phyloP scores from a whole-genome alignment of 2,888 invertebrate genomes.

The Alitta virens region DNA sequence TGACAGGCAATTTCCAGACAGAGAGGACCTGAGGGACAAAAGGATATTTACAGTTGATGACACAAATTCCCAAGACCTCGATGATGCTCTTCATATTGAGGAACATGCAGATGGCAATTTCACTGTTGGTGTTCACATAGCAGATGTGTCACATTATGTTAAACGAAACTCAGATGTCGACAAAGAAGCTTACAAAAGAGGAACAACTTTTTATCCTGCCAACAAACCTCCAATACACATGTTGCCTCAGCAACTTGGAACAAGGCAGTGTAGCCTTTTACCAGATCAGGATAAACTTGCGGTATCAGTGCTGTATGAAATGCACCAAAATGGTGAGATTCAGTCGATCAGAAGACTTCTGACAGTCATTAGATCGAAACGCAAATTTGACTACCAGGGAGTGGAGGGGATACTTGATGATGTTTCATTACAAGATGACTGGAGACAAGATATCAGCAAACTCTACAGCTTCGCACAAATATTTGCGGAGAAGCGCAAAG shows the following conservation, averaged over 20 bases:
- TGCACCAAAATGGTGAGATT: not conserved
- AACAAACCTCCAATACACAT: slow-evolving; percentile 9
- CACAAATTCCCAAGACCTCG: slow-evolving; percentile 27
- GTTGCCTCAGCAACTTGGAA: slow-evolving; percentile 21
- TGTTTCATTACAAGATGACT: not conserved
- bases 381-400: slow-evolving; percentile 78
- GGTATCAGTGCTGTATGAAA: slow-evolving; percentile 17
- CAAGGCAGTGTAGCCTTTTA: slow-evolving; percentile 20
- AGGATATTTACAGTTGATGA: not conserved
- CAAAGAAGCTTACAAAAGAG: slow-evolving; percentile 15
- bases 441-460: no score
- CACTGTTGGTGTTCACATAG: slow-evolving; percentile 27
- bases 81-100: slow-evolving; percentile 32
- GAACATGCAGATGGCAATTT: not conserved
- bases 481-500: not conserved
- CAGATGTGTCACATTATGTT: slow-evolving; percentile 27
- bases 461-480: not conserved
- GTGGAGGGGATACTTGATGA: slow-evolving; percentile 51
- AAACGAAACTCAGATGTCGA: slow-evolving; percentile 16
- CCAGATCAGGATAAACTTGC: slow-evolving; percentile 19
- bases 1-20: no score
- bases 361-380: not conserved
- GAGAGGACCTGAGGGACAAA: no score
- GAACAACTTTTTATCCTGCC: slow-evolving; percentile 21
- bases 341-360: no score